phyloP scores from a whole-genome alignment of 1,140 invertebrate genomes.

The Conus betulinus region DNA sequence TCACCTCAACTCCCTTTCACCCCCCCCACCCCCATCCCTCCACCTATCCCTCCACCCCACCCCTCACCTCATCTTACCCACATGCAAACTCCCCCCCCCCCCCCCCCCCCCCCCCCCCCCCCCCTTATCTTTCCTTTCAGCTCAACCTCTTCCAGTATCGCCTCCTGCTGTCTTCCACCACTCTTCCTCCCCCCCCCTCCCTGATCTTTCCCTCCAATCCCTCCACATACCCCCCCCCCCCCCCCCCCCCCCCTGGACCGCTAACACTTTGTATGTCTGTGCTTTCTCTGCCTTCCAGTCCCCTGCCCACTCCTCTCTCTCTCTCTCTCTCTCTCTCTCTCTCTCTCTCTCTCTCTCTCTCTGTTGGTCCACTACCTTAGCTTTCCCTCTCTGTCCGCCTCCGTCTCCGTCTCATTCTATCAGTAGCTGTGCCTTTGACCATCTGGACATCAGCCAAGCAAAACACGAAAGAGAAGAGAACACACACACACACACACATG shows the following conservation, averaged over 20 bases:
- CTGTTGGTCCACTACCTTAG: too few relatives aligned
- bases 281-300: background rate
- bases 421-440: too few relatives aligned
- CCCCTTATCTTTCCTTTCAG: too few relatives aligned
- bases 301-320: background rate
- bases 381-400: too few relatives aligned
- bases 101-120: background rate
- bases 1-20: too few relatives aligned
- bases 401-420: too few relatives aligned
- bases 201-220: background rate
- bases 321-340: slow-evolving; percentile 6
- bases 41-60: too few relatives aligned
- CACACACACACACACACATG: too few relatives aligned
- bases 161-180: background rate
- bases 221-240: background rate
- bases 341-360: background rate
- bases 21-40: too few relatives aligned
- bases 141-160: background rate
- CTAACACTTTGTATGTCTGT: background rate
- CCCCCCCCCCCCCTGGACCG: background rate
- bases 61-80: too few relatives aligned
- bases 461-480: too few relatives aligned
- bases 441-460: too few relatives aligned
- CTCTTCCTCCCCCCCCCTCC: background rate
- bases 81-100: background rate